Evolutionary conservation across 2,797 vertebrate genomes (phyloP).

Genomic region (Helarctos malayanus): DNA sequence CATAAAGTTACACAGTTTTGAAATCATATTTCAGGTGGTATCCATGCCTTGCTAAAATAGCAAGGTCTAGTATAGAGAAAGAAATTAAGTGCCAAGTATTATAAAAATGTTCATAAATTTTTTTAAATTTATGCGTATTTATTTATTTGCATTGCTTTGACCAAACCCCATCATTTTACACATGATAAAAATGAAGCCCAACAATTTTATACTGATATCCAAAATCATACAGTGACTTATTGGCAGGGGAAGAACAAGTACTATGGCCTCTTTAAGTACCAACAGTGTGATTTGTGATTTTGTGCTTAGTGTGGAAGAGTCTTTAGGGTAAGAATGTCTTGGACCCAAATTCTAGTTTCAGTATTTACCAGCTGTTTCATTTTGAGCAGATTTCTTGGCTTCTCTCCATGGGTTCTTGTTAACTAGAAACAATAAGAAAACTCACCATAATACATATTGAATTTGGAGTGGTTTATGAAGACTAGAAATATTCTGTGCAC

Average conservation of each 20-base stretch:
- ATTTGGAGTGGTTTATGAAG: constrained; percentile 41
- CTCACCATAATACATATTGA: background rate
- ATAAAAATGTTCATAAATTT: background rate
- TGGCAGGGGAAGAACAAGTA: background rate
- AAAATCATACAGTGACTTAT: background rate
- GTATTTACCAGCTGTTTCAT: background rate
- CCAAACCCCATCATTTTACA: background rate
- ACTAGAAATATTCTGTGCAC: background rate
- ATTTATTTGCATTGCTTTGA: background rate
- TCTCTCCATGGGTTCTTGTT: background rate
- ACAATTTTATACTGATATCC: background rate
- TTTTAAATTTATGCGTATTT: background rate
- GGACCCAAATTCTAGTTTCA: background rate
- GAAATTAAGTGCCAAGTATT: background rate
- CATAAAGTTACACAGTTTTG: background rate
- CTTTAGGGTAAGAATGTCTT: background rate
- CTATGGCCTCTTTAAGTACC: background rate
- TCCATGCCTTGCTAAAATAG: background rate
- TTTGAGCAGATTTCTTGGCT: constrained; percentile 34
- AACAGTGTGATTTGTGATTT: background rate
- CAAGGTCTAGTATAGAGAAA: background rate
- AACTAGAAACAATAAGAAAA: background rate
- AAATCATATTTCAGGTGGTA: background rate
- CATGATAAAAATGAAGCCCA: background rate
- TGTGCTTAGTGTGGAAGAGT: background rate